Evolutionary conservation across 2,888 invertebrate genomes (phyloP), one percentile per base, ranked within the genome.

Genomic region (Erannis defoliaria): DNA sequence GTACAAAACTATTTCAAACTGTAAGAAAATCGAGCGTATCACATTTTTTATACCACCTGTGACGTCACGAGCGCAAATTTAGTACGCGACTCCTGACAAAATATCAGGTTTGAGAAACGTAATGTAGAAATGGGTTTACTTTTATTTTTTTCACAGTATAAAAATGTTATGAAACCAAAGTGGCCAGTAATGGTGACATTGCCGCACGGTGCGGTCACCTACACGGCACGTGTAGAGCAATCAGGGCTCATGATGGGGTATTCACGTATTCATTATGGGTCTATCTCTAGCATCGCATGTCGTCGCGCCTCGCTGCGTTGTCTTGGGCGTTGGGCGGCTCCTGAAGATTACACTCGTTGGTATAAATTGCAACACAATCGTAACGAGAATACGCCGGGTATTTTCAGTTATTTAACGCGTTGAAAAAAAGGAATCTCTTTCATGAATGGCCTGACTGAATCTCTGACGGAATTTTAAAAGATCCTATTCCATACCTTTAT

Each of bases 261-360:
- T n/a, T n/a, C n/a, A n/a, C n/a, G 33, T 49, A 26, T 23, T 14
- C 37, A 68, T 71, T 66, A 73, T 71, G 67, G 66, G 50, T 23
- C 21, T 14, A 18, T 10, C 21, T 33, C 21, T 14, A 18, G 14
- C 21, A 37, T 50, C 18, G 21, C 58, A 46, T 63, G 58, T 42
- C 38, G 60, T 55, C 55, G 49, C 55, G 60, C 43, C 12, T 18
- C 29, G 50, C 35, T 45, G 60, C 2, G 0, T 10, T 16, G 35
- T 49, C 54, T 55, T 49, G 49, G 16, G 31, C 21, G 1, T 23
- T n/a, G 8, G 33, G 33, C 33, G n/a, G 33, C 8, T 49, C n/a
- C 21, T 14, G 29, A 45, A 49, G 21, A 26, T 40, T 50, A 26
- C 29, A 43, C 0, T 26, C 10, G 21, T 42, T 18, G 10, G 10